Evolutionary conservation across 1,140 invertebrate species (phyloP), one percentile per base, ranked within the genome.

Genomic region (Drosophila sucinea): DNA sequence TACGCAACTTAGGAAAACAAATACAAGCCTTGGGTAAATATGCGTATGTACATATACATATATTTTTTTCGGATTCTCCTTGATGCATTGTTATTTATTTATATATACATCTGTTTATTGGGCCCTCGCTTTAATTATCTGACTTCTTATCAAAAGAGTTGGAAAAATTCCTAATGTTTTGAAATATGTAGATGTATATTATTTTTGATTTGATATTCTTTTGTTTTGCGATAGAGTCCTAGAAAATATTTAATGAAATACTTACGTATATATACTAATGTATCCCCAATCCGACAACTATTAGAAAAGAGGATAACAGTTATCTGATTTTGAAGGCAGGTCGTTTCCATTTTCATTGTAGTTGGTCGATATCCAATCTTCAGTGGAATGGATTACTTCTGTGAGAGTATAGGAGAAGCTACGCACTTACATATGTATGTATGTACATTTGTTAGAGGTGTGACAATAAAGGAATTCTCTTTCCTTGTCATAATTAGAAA

Each of bases 401-500:
- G 10, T n/a, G 11, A 38, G 35, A 38, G 35, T 38, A 11, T 6
- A 8, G 33, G 3, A 35, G 8, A 35, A 35, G 7, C 17, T 17
- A 33, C 32, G 5, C 11, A 10, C 10, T 1, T n/a, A 40, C 38
- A 40, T 11, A 40, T 8, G 17, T 25, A 3, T 47, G n/a, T 17
- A 17, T 23, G 17, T 47, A 25, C 7, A 27, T 10, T 10, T 8
- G 23, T 10, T 17, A 3, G 7, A 10, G 23, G 2, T 25, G 44
- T 10, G 3, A 7, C 7, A 8, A 51, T 25, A 7, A 47, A 47
- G 8, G 17, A 51, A 51, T 51, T 27, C 44, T 51, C 8, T 51
- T 27, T 51, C n/a, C 25, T 10, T 27, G 23, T 51, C 33, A 60
- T 60, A 60, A 38, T 2, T 27, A 60, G 35, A 60, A 33, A 60